A percentile compares a stretch with the other conserved stretches of the same genome.
phyloP scores from a whole-genome alignment of 1,140 invertebrate genomes.

The Diabrotica undecimpunctata region DNA sequence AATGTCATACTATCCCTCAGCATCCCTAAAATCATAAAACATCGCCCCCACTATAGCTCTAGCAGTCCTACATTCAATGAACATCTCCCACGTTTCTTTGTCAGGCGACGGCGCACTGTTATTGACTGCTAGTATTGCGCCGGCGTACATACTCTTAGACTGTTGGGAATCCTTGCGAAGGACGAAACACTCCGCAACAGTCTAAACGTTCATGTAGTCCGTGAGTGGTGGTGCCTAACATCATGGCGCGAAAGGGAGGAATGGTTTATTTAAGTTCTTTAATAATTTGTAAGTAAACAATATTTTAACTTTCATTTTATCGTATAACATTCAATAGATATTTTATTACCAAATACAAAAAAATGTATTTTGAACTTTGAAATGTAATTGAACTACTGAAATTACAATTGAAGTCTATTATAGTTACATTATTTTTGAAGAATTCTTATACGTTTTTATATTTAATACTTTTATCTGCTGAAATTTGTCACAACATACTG shows the following conservation, averaged over 20 bases:
- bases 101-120: slow-evolving; percentile 28
- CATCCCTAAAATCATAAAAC: too few relatives aligned
- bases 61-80: slow-evolving; percentile 25
- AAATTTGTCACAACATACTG: too few relatives aligned
- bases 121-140: slow-evolving; percentile 29
- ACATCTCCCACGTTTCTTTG: slow-evolving; percentile 27
- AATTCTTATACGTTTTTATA: too few relatives aligned
- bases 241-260: slow-evolving; percentile 27
- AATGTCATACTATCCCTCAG: too few relatives aligned
- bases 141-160: slow-evolving; percentile 30
- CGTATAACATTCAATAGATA: too few relatives aligned
- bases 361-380: too few relatives aligned
- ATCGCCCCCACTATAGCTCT: too few relatives aligned
- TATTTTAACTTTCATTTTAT: background rate
- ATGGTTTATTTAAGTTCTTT: slow-evolving; percentile 35
- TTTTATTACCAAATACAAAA: too few relatives aligned
- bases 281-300: slow-evolving; percentile 34
- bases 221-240: slow-evolving; percentile 26
- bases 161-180: slow-evolving; percentile 12
- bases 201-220: slow-evolving; percentile 29
- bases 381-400: too few relatives aligned
- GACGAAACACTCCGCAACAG: slow-evolving; percentile 17
- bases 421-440: too few relatives aligned
- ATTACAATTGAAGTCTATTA: too few relatives aligned
- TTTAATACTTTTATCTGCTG: too few relatives aligned